Evolutionary conservation across 2,888 invertebrate genomes (phyloP), one percentile per base, ranked within the genome.

Genomic region (Aradus depressus): DNA sequence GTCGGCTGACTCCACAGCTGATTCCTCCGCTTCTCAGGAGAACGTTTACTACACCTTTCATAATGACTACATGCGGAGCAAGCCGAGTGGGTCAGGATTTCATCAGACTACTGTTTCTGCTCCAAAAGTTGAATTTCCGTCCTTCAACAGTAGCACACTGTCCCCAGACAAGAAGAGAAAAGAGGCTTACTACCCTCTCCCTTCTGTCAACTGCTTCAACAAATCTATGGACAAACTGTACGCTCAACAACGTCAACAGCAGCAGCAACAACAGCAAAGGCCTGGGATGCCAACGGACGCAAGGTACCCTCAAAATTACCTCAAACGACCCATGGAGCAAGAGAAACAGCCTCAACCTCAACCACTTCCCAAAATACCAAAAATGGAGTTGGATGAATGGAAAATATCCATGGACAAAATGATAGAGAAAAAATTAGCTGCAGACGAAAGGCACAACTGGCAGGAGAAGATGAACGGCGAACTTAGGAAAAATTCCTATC

Each of bases 1-100:
- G 44, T 82, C 87, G 3, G 88, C 90, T 0, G 89, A 90, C 68
- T 89, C 89, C 0, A 89, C 90, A 1, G 81, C 51, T 3, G 53
- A 54, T 19, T n/a, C 53, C 8, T 21, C 45, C n/a, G n/a, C n/a
- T n/a, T n/a, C n/a, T n/a, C n/a, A 4, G 10, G 49, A 49, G 12
- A 39, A 41, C 8, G 49, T 49, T 6, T 41, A 39, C 22, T 39
- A 53, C 52, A 37, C 47, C 41, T 43, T 50, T 35, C 41, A 53
- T 49, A 56, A 59, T 60, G 63, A 67, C 48, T 67, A 69, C 37
- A 65, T 69, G 25, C 60, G 69, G 39, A 64, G 70, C 62, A 56
- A 65, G 6, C 63, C 62, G 12, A 63, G 62, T 31, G 26, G 49
- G 31, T 37, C 47, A 2, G 47, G 47, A 1, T 22, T 8, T 10